Evolutionary conservation across 2,113 vertebrate genomes (phyloP), one percentile per base, ranked within the genome.

Genomic region (Haemorhous mexicanus): DNA sequence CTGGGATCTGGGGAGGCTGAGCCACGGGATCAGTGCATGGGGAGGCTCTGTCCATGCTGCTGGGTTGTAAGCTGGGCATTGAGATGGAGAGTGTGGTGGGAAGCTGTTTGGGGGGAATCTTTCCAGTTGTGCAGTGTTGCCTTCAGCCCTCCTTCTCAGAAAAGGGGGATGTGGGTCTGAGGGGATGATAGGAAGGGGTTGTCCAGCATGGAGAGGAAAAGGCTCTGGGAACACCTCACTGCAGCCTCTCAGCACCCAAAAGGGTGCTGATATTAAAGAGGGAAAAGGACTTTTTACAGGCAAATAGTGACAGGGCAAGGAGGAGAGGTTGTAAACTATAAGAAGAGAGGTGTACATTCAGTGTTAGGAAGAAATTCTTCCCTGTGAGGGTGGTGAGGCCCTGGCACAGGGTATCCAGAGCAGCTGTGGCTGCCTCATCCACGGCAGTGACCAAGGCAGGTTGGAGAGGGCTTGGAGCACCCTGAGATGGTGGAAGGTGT

Each of bases 11-110:
- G 32, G 37, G 32, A 28, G 21, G 32, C 43, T 41, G 72, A 66
- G 39, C 64, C 17, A 1, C 11, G 44, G 69, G 43, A 52, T 7
- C 6, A 4, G 18, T 7, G 12, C 0, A 0, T 14, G 30, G 27
- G 30, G 41, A 79, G 17, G 37, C 10, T 72, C 33, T 87, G 66
- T 30, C 37, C 4, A 0, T 26, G 49, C 19, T 7, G 14, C 18
- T 53, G 59, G 49, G 18, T 10, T 47, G n/a, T 33, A 89, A 9
- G 37, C 14, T 66, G 1, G 3, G 10, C 2, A 3, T 1, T 69
- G 83, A 80, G 64, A 15, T 33, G 39, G 41, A 63, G 27, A 70
- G 47, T 26, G 27, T 35, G 39, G 13, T 33, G 21, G 7, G 47
- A 82, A n/a, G 22, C 2, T 5, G 4, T 16, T 43, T 52, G 12